phyloP scores from a whole-genome alignment of 2,797 vertebrate species.

The Setipinna tenuifilis region DNA sequence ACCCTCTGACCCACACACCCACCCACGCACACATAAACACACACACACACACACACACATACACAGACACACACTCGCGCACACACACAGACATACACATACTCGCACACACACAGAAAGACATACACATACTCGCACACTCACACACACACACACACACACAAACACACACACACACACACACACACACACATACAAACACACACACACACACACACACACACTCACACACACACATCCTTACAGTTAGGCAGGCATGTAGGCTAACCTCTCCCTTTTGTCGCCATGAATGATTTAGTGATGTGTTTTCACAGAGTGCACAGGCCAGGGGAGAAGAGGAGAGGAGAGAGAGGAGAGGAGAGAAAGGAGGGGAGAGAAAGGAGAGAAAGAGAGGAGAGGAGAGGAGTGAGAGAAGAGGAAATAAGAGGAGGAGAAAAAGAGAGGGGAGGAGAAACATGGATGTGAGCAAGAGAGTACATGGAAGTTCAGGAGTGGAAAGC shows the following conservation, averaged over 20 bases:
- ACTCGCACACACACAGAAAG: too few species aligned
- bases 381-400: too few species aligned
- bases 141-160: not conserved
- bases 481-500: too few species aligned
- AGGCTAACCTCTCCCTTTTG: not conserved
- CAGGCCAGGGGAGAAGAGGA: not conserved
- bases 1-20: too few species aligned
- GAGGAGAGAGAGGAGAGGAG: not conserved
- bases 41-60: too few species aligned
- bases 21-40: too few species aligned
- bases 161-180: not conserved
- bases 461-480: too few species aligned
- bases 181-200: not conserved
- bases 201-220: constrained; percentile 11
- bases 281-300: not conserved
- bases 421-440: too few species aligned
- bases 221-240: not conserved
- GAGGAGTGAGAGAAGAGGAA: too few species aligned
- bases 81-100: too few species aligned
- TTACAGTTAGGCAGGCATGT: not conserved
- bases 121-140: not conserved
- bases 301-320: not conserved
- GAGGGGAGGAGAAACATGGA: too few species aligned
- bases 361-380: not conserved
- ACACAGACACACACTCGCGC: too few species aligned